Percentiles rank a stretch among this genome's conserved stretches.
Conservation (phyloP, 2,888 invertebrate genomes). For the Troilus luridus region DNA sequence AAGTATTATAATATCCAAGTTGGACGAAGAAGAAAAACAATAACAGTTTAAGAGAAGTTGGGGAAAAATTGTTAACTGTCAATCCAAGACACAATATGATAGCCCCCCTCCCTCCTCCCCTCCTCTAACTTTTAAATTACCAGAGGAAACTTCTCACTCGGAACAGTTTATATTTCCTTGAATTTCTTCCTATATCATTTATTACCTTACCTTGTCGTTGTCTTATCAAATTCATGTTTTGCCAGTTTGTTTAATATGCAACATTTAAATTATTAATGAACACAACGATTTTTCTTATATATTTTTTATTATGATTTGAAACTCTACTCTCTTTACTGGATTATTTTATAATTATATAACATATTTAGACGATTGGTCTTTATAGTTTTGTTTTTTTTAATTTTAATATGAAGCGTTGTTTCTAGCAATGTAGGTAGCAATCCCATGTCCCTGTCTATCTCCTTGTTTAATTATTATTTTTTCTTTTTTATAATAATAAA, state of each 20-base stretch:
- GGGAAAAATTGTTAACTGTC: constrained; percentile 21
- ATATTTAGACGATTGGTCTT: too few species aligned
- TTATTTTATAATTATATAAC: too few species aligned
- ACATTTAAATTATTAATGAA: background rate
- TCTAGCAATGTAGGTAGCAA: too few species aligned
- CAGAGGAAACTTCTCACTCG: background rate
- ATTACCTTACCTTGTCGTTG: background rate
- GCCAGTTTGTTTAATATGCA: background rate
- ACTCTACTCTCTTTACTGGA: too few species aligned
- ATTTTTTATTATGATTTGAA: background rate
- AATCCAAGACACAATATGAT: background rate
- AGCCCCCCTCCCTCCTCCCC: background rate
- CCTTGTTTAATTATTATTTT: too few species aligned
- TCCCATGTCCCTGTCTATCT: too few species aligned
- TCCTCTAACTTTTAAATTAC: constrained; percentile 1
- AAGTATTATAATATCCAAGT: background rate
- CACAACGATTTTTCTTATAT: background rate
- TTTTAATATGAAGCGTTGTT: too few species aligned
- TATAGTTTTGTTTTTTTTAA: too few species aligned
- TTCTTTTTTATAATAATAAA: too few species aligned
- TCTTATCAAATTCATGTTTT: background rate
- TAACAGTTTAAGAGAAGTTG: background rate
- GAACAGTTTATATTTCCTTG: constrained; percentile 25
- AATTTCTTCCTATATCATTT: constrained; percentile 8
- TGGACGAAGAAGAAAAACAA: background rate